Base-by-base conservation (phyloP, 2,797 vertebrate species). In the Rhynchotus rufescens region DNA sequence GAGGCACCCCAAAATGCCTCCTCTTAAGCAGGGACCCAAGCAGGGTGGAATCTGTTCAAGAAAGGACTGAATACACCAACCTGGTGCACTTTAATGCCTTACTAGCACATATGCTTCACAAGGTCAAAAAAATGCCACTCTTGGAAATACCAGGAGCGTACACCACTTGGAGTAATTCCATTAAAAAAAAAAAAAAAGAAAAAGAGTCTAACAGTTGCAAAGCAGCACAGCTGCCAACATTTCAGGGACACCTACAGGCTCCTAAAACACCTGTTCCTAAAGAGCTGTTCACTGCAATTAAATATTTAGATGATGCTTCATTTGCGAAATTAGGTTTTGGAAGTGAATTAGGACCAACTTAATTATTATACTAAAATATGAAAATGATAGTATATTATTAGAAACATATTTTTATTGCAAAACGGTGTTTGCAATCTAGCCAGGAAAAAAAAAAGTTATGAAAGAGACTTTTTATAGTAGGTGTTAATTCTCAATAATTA, bases 401-500 rank as follows among this genome's bases (percentile, higher is more conserved):
- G 92, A 95, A 93, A 91, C 92, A 90, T 95, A 96, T 96, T 94
- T 95, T 96, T 94, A 77, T 91, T 91, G 86, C 85, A 94, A 88
- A 95, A 93, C 80, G 54, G 19, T 93, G 69, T 93, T 95, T 96
- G 91, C 4, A 1, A 89, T 91, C 20, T 20, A 4, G 68, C 84
- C 84, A 96, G 78, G 81, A 61, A 80, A 71, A 84, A 61, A 80
- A 71, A 86, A 93, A 92, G 68, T 92, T 91, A 94, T 86, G 85
- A 80, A 93, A 94, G 81, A 74, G 92, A 94, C 85, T 91, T 95
- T 96, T 95, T 96, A 94, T 87, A 95, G 92, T 80, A 94, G 94
- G 91, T 95, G 92, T 93, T 96, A 96, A 96, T 96, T 91, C 92
- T 96, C 93, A 92, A 96, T 95, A 96, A 96, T 96, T 96, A 96